Base-by-base conservation (phyloP, 1,140 invertebrate species). In the Bombus huntii region DNA sequence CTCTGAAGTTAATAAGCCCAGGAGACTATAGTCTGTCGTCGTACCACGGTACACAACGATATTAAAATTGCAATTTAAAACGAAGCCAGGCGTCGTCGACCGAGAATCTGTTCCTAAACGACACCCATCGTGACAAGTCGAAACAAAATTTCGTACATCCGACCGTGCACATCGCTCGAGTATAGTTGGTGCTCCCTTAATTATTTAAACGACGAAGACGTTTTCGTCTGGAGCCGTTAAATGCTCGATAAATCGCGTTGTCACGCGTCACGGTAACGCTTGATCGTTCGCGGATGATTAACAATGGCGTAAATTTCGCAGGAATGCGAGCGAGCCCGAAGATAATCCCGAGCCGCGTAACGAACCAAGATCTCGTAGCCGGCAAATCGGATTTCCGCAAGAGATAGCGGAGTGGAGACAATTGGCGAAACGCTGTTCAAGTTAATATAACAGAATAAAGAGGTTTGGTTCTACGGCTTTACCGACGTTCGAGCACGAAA, bases 1-100 rank as follows among this genome's bases (percentile, higher is more conserved):
- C 28, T 18, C 2, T 9, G 13, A 18, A 34, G 15, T 6, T 9
- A 34, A 9, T 8, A 34, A 22, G 1, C 8, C 18, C 6, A 1
- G 18, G 8, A 68, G 6, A 68, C 8, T 3, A 22, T 12, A 22
- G 34, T 39, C 22, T 9, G 22, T 70, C 66, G 4, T 22, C 22
- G 34, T 44, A 44, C 3, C 44, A 44, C 15, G 25, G 13, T 31
- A 47, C 47, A 39, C 76, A 68, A 8, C 37, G 28, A 28, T 53
- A 53, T 22, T 75, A 88, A 89, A 79, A 88, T 74, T 62, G 71
- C 59, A 88, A 81, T 88, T 68, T 47, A 65, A 34, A 88, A 88
- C 86, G 85, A 89, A 88, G 77, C 42, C 78, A 57, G 1, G 57
- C 82, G 57, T 39, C 34, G 66, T 62, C 59, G 59, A 3, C 74